phyloP scores from a whole-genome alignment of 2,113 vertebrate genomes.

The Lampris incognitus region DNA sequence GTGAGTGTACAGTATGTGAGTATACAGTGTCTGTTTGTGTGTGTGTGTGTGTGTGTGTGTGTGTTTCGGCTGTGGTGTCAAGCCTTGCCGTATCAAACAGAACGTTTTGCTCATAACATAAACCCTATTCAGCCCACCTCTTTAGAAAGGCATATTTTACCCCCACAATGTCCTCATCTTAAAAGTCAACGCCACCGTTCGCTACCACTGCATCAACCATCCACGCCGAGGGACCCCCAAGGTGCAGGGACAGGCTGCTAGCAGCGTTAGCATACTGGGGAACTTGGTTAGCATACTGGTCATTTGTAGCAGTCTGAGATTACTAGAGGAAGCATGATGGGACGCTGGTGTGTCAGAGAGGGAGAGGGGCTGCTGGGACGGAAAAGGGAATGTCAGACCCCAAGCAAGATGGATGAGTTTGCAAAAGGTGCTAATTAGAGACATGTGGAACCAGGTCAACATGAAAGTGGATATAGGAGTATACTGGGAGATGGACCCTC shows the following conservation, averaged over 20 bases:
- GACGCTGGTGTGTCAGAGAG: constrained; percentile 54
- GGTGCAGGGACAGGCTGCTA: constrained; percentile 31
- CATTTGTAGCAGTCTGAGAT: constrained; percentile 41
- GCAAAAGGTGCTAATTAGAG: constrained; percentile 80
- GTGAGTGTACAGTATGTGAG: constrained; percentile 78
- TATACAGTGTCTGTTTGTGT: background rate
- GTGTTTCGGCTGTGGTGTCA: constrained; percentile 7
- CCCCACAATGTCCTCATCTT: constrained; percentile 34
- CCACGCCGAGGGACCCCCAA: constrained; percentile 45
- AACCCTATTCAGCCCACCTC: constrained; percentile 33
- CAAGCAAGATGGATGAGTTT: constrained; percentile 79
- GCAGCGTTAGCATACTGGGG: constrained; percentile 21
- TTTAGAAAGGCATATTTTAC: constrained; percentile 35
- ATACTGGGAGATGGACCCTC: constrained; percentile 54
- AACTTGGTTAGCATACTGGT: constrained; percentile 42
- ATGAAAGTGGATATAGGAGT: constrained; percentile 71
- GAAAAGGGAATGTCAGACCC: constrained; percentile 75
- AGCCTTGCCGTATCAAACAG: constrained; percentile 38
- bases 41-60: background rate
- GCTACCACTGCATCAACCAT: constrained; percentile 29
- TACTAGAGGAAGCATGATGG: constrained; percentile 41
- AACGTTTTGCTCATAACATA: constrained; percentile 25
- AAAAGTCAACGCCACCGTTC: constrained; percentile 61
- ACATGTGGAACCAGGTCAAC: constrained; percentile 74
- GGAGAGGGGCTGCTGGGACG: constrained; percentile 60